phyloP scores from a whole-genome alignment of 2,888 invertebrate genomes.

The Venusia cambrica region DNA sequence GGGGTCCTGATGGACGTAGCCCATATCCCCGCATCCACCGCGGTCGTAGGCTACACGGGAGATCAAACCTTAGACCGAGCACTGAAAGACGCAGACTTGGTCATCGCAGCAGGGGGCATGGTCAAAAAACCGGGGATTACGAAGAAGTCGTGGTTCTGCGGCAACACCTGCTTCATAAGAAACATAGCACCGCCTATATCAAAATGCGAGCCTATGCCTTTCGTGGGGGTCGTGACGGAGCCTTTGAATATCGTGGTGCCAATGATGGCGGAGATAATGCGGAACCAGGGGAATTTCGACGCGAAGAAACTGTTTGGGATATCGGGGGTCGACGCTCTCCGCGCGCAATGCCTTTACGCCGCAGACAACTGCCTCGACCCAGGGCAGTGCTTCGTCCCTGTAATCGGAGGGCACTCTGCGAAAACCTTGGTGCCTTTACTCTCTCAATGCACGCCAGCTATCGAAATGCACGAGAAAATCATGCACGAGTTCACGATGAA shows the following conservation, averaged over 20 bases:
- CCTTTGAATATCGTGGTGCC: slow-evolving; percentile 69
- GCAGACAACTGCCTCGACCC: slow-evolving; percentile 83
- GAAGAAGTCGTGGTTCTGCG: slow-evolving; percentile 80
- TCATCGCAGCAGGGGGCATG: slow-evolving; percentile 84
- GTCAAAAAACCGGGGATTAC: slow-evolving; percentile 82
- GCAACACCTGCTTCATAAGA: slow-evolving; percentile 63
- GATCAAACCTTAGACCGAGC: slow-evolving; percentile 48
- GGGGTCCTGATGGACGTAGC: slow-evolving; percentile 69
- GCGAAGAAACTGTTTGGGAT: slow-evolving; percentile 86
- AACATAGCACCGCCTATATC: slow-evolving; percentile 47
- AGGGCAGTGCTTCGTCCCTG: slow-evolving; percentile 85
- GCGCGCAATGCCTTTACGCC: slow-evolving; percentile 89
- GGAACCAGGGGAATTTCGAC: slow-evolving; percentile 74
- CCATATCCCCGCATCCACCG: slow-evolving; percentile 62
- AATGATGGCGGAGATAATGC: slow-evolving; percentile 66
- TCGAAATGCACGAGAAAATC: slow-evolving; percentile 65
- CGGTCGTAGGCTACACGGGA: slow-evolving; percentile 51
- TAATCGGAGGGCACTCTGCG: slow-evolving; percentile 88
- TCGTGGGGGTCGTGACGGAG: slow-evolving; percentile 66
- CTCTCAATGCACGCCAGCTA: slow-evolving; percentile 84
- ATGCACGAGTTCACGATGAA: slow-evolving; percentile 51
- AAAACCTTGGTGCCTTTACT: slow-evolving; percentile 89
- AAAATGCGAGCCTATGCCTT: slow-evolving; percentile 52
- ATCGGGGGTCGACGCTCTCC: slow-evolving; percentile 85
- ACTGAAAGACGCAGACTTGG: slow-evolving; percentile 81